Evolutionary conservation across 2,797 vertebrate species (phyloP).

Genomic region (Natrix natrix): DNA sequence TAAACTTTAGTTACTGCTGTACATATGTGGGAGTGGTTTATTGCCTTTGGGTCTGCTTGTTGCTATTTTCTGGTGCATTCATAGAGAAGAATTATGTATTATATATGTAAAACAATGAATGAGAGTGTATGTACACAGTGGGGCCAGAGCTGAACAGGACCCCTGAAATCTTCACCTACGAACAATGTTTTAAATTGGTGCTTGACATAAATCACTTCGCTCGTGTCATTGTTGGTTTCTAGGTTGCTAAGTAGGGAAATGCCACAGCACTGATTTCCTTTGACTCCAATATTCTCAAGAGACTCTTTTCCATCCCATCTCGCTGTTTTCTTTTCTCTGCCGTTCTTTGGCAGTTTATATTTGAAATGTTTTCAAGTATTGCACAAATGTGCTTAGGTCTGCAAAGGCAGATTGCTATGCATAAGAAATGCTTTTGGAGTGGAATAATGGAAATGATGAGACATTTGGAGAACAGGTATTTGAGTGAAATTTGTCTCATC

Average conservation of each 20-base stretch:
- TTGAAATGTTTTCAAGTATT: slow-evolving; percentile 40
- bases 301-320: slow-evolving; percentile 18
- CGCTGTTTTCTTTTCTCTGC: slow-evolving; percentile 31
- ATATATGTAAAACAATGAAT: background rate
- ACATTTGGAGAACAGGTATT: slow-evolving; percentile 24
- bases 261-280: slow-evolving; percentile 25
- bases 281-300: slow-evolving; percentile 52
- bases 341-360: slow-evolving; percentile 38
- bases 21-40: background rate
- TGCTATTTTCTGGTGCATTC: background rate
- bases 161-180: slow-evolving; percentile 24
- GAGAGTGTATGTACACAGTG: background rate
- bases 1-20: background rate
- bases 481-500: slow-evolving; percentile 24
- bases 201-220: slow-evolving; percentile 22
- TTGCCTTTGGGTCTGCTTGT: background rate
- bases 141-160: background rate
- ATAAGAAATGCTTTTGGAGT: slow-evolving; percentile 23
- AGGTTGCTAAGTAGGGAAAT: slow-evolving; percentile 36
- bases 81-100: background rate
- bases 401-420: slow-evolving; percentile 43
- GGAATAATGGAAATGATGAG: slow-evolving; percentile 41
- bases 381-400: slow-evolving; percentile 43
- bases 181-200: slow-evolving; percentile 30
- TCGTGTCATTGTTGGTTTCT: slow-evolving; percentile 8